Conservation (phyloP, 2,888 invertebrate genomes). For the Spisula solida region DNA sequence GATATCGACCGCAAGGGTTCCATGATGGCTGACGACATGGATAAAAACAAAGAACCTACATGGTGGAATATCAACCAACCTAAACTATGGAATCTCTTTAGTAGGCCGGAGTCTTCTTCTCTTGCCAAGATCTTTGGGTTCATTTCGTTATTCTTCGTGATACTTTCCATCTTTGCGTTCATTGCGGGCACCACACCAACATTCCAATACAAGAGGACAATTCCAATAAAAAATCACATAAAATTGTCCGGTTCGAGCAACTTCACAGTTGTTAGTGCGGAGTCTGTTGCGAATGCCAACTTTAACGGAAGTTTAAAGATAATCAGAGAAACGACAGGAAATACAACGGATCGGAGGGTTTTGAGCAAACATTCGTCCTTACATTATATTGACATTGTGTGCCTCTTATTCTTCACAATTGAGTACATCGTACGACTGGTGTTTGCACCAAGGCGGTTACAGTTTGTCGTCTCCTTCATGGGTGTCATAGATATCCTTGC, state of each 20-base stretch:
- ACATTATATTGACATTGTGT: constrained; percentile 64
- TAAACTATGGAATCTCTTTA: constrained; percentile 76
- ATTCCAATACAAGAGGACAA: constrained; percentile 30
- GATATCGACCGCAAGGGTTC: constrained; percentile 72
- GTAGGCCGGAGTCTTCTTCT: constrained; percentile 73
- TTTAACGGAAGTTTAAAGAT: background rate
- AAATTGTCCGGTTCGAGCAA: background rate
- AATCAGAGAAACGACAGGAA: background rate
- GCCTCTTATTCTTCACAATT: constrained; percentile 72
- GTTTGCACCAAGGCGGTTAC: constrained; percentile 56
- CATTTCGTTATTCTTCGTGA: constrained; percentile 56
- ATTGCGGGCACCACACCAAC: constrained; percentile 56
- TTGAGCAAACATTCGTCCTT: constrained; percentile 65
- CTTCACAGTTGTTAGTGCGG: background rate
- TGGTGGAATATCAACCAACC: constrained; percentile 60
- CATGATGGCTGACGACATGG: constrained; percentile 35
- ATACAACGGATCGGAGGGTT: background rate
- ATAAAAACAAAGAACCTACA: constrained; percentile 17
- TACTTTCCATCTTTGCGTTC: constrained; percentile 65
- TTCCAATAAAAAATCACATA: background rate
- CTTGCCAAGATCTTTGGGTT: constrained; percentile 71
- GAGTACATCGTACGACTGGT: constrained; percentile 69
- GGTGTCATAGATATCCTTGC: constrained; percentile 73
- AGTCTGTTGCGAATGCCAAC: background rate
- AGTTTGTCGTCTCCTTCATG: constrained; percentile 66